These are phyloP conservation scores for Petrocephalus schoutedeni DNA, from an alignment of 2,797 vertebrate genomes.

Conservation along the genomic window DNA sequence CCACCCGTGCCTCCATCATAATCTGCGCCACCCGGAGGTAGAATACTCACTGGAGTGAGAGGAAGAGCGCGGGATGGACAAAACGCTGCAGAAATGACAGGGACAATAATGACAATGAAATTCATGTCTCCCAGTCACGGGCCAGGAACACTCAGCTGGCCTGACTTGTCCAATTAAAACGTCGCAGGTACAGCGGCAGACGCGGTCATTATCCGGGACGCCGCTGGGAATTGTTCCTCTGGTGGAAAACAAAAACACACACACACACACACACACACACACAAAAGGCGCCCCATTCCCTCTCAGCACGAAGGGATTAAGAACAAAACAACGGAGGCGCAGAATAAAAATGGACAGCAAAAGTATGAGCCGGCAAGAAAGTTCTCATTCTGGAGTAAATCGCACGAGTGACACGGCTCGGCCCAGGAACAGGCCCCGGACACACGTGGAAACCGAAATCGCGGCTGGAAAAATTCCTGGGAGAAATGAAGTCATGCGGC, in stretches of 20 bases:
- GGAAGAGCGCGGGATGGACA: slow-evolving; percentile 83
- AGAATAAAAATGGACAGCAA: neutral
- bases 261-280: slow-evolving; percentile 37
- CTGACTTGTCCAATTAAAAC: slow-evolving; percentile 96
- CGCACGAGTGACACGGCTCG: slow-evolving; percentile 35
- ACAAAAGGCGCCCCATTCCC: slow-evolving; percentile 40
- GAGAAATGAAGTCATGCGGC: slow-evolving; percentile 64
- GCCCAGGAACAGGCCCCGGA: slow-evolving; percentile 37
- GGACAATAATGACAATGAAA: slow-evolving; percentile 99
- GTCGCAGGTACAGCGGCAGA: slow-evolving; percentile 89
- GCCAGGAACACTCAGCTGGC: slow-evolving; percentile 87
- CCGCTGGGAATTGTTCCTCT: slow-evolving; percentile 67
- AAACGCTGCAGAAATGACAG: slow-evolving; percentile 97
- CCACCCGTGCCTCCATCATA: slow-evolving; percentile 70
- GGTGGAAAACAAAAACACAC: slow-evolving; percentile 44
- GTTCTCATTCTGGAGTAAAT: slow-evolving; percentile 31
- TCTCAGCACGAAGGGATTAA: slow-evolving; percentile 29
- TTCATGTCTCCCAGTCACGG: slow-evolving; percentile 95
- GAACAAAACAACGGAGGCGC: neutral
- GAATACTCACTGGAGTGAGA: slow-evolving; percentile 91
- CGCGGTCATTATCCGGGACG: slow-evolving; percentile 63
- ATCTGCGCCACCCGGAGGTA: slow-evolving; percentile 88
- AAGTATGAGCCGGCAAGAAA: neutral
- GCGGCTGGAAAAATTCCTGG: slow-evolving; percentile 60
- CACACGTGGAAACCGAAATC: slow-evolving; percentile 52